phyloP scores from a whole-genome alignment of 2,797 vertebrate genomes.

The Sebastes aleutianus region DNA sequence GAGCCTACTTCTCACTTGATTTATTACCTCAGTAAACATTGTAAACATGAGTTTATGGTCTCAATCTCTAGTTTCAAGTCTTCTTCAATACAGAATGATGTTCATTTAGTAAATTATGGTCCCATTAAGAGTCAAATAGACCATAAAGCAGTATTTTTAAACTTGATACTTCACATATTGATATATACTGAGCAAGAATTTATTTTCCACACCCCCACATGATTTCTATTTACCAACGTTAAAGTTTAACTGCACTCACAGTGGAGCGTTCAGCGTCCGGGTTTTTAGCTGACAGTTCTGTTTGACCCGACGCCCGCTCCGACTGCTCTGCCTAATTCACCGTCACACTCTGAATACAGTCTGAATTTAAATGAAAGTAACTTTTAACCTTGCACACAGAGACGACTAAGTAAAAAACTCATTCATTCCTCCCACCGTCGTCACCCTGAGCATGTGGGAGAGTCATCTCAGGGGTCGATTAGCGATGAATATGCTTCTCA shows the following conservation, averaged over 20 bases:
- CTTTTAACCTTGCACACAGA: conserved; percentile 15
- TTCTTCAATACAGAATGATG: too few relatives aligned
- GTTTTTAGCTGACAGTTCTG: neutral
- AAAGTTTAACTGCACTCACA: neutral
- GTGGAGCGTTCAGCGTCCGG: neutral
- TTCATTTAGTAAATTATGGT: too few relatives aligned
- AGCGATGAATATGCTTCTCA: conserved; percentile 46
- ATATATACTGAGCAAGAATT: too few relatives aligned
- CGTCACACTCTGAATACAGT: neutral
- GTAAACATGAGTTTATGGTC: too few relatives aligned
- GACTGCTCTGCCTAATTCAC: conserved; percentile 1
- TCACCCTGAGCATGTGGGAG: conserved; percentile 28
- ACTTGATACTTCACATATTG: too few relatives aligned
- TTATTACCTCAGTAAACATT: too few relatives aligned
- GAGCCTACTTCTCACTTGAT: too few relatives aligned
- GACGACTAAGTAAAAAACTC: neutral
- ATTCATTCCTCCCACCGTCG: conserved; percentile 19
- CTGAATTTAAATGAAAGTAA: conserved; percentile 19
- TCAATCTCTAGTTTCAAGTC: too few relatives aligned
- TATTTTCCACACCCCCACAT: neutral
- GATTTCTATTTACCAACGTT: neutral
- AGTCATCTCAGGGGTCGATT: conserved; percentile 33
- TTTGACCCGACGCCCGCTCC: conserved; percentile 1
- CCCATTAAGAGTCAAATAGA: too few relatives aligned
- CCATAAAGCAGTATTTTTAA: too few relatives aligned